phyloP scores from a whole-genome alignment of 2,113 vertebrate genomes.

The Isurus oxyrinchus region DNA sequence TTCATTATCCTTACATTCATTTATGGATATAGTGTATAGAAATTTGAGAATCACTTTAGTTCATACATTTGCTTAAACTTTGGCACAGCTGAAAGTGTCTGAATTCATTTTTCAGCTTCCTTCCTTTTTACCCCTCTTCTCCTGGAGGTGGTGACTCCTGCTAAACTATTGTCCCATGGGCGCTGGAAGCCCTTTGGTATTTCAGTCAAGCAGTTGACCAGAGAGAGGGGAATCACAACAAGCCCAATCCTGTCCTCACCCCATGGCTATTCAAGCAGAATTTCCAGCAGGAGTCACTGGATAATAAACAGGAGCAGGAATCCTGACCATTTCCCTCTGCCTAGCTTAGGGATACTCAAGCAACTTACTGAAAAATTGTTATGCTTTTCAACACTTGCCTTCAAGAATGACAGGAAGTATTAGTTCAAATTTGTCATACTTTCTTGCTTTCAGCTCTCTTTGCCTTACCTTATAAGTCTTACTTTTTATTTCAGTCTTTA shows the following conservation, averaged over 20 bases:
- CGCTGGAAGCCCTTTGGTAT: conserved; percentile 19
- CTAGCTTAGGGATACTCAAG: not conserved
- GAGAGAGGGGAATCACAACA: not conserved
- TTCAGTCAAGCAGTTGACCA: not conserved
- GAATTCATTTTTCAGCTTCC: not conserved
- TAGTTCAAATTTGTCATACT: not conserved
- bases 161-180: not conserved
- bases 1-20: not conserved
- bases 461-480: not conserved
- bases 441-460: not conserved
- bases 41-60: not conserved
- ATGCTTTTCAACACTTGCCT: not conserved
- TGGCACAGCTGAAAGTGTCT: not conserved
- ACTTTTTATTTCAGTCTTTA: not conserved
- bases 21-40: not conserved
- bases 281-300: conserved; percentile 6
- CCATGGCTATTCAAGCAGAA: not conserved
- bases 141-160: not conserved
- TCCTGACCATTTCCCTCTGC: not conserved
- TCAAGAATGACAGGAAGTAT: not conserved
- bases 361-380: not conserved
- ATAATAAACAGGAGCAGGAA: not conserved
- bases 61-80: not conserved
- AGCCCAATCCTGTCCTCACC: not conserved
- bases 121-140: not conserved